phyloP scores from a whole-genome alignment of 2,113 vertebrate species.

The Catharus bicknelli region DNA sequence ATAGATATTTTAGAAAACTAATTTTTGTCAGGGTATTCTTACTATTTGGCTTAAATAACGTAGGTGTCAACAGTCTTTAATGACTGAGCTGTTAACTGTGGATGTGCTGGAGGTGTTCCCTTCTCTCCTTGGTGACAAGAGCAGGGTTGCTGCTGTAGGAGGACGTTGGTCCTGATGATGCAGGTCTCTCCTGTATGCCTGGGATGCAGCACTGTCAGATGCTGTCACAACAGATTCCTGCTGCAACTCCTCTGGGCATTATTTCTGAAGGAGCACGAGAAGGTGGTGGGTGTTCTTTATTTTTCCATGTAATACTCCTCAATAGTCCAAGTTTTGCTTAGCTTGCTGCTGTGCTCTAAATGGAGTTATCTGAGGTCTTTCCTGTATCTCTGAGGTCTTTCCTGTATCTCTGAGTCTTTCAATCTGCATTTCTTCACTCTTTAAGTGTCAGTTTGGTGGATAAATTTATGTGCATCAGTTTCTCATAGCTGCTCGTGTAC shows the following conservation, averaged over 20 bases:
- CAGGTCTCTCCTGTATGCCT: background rate
- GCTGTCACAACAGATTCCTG: constrained; percentile 40
- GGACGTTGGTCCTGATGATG: constrained; percentile 10
- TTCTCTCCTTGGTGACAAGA: background rate
- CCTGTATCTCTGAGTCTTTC: background rate
- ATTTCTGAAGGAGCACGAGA: background rate
- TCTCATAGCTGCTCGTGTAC: background rate
- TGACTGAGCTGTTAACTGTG: background rate
- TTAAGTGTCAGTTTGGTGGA: background rate
- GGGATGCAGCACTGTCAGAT: background rate
- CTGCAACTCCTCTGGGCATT: constrained; percentile 12
- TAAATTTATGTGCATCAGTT: background rate
- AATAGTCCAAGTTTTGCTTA: background rate
- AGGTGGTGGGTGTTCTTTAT: constrained; percentile 31
- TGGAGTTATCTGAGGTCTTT: background rate
- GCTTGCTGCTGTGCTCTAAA: background rate
- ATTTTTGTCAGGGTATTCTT: constrained; percentile 8
- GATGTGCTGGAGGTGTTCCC: background rate
- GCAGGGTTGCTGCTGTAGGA: constrained; percentile 30
- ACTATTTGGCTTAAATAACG: background rate
- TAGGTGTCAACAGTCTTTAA: background rate
- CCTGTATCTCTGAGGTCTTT: background rate
- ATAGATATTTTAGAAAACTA: background rate
- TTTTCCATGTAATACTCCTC: background rate
- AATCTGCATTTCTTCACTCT: background rate